Conservation (phyloP, 2,888 invertebrate genomes). For the Heliconius aoede region DNA sequence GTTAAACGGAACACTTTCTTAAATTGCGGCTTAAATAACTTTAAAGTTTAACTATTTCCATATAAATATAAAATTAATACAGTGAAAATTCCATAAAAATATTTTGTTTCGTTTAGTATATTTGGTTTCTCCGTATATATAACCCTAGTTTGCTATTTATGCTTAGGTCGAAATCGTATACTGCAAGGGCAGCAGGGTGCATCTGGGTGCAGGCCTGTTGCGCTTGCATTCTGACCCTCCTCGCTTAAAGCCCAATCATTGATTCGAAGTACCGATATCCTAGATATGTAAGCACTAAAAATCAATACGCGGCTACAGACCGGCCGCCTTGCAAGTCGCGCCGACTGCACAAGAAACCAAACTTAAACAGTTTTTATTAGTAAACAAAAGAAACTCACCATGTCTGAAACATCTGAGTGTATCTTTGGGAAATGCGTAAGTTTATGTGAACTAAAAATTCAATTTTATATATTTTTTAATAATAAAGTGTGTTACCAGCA, state of each 20-base stretch:
- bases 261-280: not conserved
- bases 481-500: not conserved
- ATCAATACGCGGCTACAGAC: conserved; percentile 21
- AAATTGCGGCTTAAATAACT: not conserved
- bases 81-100: not conserved
- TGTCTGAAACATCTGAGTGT: not conserved
- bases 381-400: conserved; percentile 2
- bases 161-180: not conserved
- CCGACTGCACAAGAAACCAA: not conserved
- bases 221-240: conserved; percentile 27
- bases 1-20: not conserved
- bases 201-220: conserved; percentile 16
- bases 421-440: not conserved
- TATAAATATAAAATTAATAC: not conserved
- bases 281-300: conserved; percentile 21
- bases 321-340: not conserved
- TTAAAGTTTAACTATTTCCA: not conserved
- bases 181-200: conserved; percentile 1
- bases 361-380: not conserved
- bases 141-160: not conserved
- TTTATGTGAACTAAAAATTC: not conserved
- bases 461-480: not conserved
- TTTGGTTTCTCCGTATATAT: not conserved
- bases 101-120: not conserved
- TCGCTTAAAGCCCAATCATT: not conserved